Conservation (phyloP, 2,888 invertebrate genomes). For the Tinea trinotella region DNA sequence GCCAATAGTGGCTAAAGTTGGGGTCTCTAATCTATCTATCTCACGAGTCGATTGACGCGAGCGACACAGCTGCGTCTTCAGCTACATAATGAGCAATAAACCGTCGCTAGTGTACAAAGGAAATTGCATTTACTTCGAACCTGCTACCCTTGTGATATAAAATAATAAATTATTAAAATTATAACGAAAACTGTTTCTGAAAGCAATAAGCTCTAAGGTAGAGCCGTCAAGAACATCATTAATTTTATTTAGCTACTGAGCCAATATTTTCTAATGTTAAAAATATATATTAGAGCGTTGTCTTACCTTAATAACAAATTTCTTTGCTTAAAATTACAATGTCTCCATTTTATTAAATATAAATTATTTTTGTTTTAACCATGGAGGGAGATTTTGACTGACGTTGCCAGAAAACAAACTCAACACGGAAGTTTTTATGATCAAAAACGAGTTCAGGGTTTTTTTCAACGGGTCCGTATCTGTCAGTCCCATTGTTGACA, state of each 20-base stretch:
- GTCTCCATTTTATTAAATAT: neutral
- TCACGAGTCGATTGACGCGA: constrained; percentile 16
- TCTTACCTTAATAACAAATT: neutral
- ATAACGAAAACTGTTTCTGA: constrained; percentile 12
- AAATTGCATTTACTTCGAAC: constrained; percentile 16
- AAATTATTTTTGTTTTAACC: neutral
- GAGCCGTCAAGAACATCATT: constrained; percentile 6
- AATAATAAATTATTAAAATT: constrained; percentile 17
- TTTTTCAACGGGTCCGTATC: constrained; percentile 9
- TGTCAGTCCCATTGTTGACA: constrained; percentile 18
- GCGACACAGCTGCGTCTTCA: constrained; percentile 15
- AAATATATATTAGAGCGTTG: neutral
- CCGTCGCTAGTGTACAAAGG: constrained; percentile 12
- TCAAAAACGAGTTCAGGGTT: constrained; percentile 11
- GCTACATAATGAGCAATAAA: constrained; percentile 17
- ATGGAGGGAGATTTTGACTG: neutral
- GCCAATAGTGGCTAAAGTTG: constrained; percentile 12
- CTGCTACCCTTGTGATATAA: constrained; percentile 1
- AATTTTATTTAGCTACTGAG: constrained; percentile 14
- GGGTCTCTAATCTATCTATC: constrained; percentile 16
- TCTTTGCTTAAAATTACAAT: neutral
- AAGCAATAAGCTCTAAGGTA: constrained; percentile 7
- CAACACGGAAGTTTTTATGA: constrained; percentile 6
- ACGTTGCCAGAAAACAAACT: constrained; percentile 5
- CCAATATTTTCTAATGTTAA: constrained; percentile 7